Conservation (phyloP, 2,113 vertebrate genomes). For the Lasiurus cinereus region DNA sequence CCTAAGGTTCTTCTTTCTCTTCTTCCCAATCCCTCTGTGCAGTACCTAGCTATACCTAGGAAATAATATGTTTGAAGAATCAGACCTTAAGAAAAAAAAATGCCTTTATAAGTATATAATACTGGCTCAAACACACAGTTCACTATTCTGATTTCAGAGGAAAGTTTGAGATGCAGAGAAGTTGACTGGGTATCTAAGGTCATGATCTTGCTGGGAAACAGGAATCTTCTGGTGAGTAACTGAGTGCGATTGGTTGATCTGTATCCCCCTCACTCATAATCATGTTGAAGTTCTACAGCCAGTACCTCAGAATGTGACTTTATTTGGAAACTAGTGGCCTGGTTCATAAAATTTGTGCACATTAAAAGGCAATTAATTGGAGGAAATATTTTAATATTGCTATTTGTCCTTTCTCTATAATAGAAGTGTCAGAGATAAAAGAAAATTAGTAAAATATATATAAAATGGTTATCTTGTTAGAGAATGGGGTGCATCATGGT, state of each 20-base stretch:
- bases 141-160: constrained; percentile 1
- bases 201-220: not conserved
- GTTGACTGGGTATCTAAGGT: not conserved
- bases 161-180: not conserved
- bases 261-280: not conserved
- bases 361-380: too few relatives aligned
- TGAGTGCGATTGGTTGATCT: not conserved
- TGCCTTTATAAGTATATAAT: not conserved
- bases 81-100: not conserved
- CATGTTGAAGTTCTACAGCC: not conserved
- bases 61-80: not conserved
- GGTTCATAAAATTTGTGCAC: too few relatives aligned
- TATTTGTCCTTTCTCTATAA: too few relatives aligned
- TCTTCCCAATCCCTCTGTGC: not conserved
- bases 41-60: not conserved
- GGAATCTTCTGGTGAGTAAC: not conserved
- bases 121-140: not conserved
- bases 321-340: not conserved
- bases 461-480: too few relatives aligned
- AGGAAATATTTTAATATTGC: too few relatives aligned
- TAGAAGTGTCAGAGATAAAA: too few relatives aligned
- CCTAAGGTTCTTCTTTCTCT: not conserved
- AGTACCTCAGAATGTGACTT: not conserved
- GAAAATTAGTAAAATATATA: too few relatives aligned
- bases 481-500: too few relatives aligned